Percentiles rank a stretch among this genome's conserved stretches.
Evolutionary conservation across 2,797 vertebrate genomes (phyloP).

Genomic region (Anniella stebbinsi): DNA sequence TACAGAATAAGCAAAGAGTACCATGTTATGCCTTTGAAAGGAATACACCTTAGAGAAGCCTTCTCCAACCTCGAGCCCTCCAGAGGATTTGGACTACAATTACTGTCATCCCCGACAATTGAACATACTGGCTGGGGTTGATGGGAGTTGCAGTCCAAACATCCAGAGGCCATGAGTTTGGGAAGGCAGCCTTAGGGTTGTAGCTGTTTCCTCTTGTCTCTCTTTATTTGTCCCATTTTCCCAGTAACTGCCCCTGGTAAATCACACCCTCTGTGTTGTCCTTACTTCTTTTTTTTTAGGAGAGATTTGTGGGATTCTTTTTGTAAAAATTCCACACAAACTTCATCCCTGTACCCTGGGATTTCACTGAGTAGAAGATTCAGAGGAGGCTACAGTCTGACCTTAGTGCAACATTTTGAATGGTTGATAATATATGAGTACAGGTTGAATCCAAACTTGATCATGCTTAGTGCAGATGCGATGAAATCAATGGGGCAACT

Average conservation of each 20-base stretch:
- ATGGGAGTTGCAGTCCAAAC: too few species aligned
- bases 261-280: neutral
- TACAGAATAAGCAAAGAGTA: slow-evolving; percentile 55
- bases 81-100: too few species aligned
- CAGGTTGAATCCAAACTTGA: neutral
- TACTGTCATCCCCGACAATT: too few species aligned
- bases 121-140: too few species aligned
- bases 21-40: neutral
- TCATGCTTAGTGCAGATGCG: neutral
- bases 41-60: neutral
- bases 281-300: neutral
- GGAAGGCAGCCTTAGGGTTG: neutral
- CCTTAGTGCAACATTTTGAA: neutral
- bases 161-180: too few species aligned
- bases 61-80: too few species aligned
- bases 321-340: neutral
- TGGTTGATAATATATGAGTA: neutral
- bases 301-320: neutral
- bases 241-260: neutral
- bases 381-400: neutral
- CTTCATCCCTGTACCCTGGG: neutral
- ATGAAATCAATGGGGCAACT: neutral
- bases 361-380: neutral
- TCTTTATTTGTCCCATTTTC: too few species aligned
- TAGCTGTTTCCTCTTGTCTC: neutral